Evolutionary conservation across 2,113 vertebrate species (phyloP).

Genomic region (Tragelaphus buxtoni): DNA sequence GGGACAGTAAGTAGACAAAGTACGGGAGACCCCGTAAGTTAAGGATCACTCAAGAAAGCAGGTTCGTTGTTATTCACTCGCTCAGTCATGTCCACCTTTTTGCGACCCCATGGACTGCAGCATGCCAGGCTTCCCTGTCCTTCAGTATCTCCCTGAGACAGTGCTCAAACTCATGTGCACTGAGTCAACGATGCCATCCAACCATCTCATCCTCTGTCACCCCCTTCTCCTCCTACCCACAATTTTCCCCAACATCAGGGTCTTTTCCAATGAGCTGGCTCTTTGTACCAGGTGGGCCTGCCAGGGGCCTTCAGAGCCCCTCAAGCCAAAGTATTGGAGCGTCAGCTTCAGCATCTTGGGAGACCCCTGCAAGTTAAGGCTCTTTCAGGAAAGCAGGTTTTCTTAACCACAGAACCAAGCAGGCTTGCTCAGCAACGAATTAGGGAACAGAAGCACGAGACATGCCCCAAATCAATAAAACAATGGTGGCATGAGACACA

Average conservation of each 20-base stretch:
- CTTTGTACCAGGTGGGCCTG: not conserved
- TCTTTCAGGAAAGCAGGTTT: not conserved
- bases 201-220: not conserved
- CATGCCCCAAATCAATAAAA: not conserved
- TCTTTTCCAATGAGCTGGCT: not conserved
- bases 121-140: not conserved
- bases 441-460: not conserved
- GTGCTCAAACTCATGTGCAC: not conserved
- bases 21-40: not conserved
- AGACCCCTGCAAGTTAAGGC: not conserved
- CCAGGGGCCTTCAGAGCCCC: not conserved
- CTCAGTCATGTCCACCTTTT: not conserved
- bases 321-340: not conserved
- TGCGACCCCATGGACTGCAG: not conserved
- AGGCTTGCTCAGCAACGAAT: not conserved
- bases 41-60: not conserved
- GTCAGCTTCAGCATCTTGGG: not conserved
- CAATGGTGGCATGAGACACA: not conserved
- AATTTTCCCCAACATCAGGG: not conserved
- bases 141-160: not conserved
- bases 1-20: not conserved
- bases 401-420: not conserved
- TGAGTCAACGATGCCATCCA: not conserved
- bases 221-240: not conserved
- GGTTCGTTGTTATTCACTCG: not conserved